A percentile compares a stretch with the other conserved stretches of the same genome.
phyloP scores from a whole-genome alignment of 2,888 invertebrate genomes.

The Troides aeacus region DNA sequence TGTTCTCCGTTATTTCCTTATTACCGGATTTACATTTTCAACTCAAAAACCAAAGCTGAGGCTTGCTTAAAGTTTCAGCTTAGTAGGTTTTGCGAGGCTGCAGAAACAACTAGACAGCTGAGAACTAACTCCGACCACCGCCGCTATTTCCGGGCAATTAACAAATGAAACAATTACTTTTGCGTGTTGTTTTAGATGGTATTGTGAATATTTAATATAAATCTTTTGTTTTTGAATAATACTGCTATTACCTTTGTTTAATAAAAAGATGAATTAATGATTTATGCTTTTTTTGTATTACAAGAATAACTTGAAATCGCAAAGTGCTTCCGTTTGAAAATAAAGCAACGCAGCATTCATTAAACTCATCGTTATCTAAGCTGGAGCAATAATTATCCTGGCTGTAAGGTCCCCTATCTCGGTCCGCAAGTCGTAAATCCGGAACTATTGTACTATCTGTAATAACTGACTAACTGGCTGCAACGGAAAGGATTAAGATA shows the following conservation, averaged over 20 bases:
- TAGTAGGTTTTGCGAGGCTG: constrained; percentile 18
- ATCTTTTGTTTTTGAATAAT: no score
- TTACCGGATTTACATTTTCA: constrained; percentile 3
- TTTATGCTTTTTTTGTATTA: no score
- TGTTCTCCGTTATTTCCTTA: not conserved
- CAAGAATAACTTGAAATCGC: no score
- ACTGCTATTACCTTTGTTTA: no score
- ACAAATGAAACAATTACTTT: constrained; percentile 22
- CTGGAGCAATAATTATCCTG: not conserved
- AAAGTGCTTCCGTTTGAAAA: not conserved
- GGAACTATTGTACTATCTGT: constrained; percentile 4
- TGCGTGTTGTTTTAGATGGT: not conserved
- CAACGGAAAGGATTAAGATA: constrained; percentile 5
- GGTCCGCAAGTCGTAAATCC: constrained; percentile 11
- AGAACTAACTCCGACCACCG: constrained; percentile 20
- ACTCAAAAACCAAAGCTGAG: constrained; percentile 8
- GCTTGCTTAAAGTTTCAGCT: constrained; percentile 22
- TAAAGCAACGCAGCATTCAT: not conserved
- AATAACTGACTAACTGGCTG: constrained; percentile 1
- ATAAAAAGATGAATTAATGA: no score
- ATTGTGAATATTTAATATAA: no score
- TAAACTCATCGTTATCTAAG: not conserved
- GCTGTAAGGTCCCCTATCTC: constrained; percentile 4
- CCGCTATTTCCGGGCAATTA: constrained; percentile 23
- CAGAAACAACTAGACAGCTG: constrained; percentile 21